Evolutionary conservation across 2,113 vertebrate species (phyloP).

Genomic region (Lates calcarifer): DNA sequence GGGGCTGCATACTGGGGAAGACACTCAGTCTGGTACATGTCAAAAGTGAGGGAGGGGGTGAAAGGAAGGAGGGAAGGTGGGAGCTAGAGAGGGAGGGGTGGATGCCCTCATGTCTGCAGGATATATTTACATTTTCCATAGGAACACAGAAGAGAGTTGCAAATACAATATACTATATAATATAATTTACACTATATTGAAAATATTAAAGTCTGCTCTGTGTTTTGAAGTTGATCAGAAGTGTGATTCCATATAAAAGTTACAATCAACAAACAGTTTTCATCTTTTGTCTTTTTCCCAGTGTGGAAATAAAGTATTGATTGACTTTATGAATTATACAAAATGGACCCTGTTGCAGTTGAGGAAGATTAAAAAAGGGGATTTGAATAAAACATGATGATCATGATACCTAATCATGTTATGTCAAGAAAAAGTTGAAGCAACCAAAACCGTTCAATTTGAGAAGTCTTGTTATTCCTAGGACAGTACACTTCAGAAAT

Average conservation of each 20-base stretch:
- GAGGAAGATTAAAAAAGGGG: slow-evolving; percentile 64
- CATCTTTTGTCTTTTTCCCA: background rate
- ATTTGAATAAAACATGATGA: slow-evolving; percentile 70
- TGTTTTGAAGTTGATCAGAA: background rate
- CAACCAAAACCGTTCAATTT: background rate
- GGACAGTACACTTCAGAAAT: background rate
- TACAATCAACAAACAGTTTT: background rate
- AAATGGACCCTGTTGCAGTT: slow-evolving; percentile 63
- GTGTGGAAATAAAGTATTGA: slow-evolving; percentile 69
- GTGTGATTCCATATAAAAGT: slow-evolving; percentile 2
- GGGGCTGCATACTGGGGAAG: slow-evolving; percentile 54
- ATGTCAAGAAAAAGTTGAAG: slow-evolving; percentile 45
- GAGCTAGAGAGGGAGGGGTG: slow-evolving; percentile 31
- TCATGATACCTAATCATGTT: slow-evolving; percentile 53
- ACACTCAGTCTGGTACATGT: slow-evolving; percentile 60
- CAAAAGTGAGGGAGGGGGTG: slow-evolving; percentile 38
- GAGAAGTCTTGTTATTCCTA: background rate
- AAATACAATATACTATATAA: too few relatives aligned
- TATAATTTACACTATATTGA: slow-evolving; percentile 4
- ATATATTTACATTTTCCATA: slow-evolving; percentile 44
- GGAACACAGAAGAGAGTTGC: slow-evolving; percentile 1
- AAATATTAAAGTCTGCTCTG: background rate
- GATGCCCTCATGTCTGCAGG: slow-evolving; percentile 40
- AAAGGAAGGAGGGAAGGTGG: slow-evolving; percentile 30
- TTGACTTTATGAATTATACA: slow-evolving; percentile 69